Evolutionary conservation across 1,140 invertebrate genomes (phyloP).

Genomic region (Apis laboriosa): DNA sequence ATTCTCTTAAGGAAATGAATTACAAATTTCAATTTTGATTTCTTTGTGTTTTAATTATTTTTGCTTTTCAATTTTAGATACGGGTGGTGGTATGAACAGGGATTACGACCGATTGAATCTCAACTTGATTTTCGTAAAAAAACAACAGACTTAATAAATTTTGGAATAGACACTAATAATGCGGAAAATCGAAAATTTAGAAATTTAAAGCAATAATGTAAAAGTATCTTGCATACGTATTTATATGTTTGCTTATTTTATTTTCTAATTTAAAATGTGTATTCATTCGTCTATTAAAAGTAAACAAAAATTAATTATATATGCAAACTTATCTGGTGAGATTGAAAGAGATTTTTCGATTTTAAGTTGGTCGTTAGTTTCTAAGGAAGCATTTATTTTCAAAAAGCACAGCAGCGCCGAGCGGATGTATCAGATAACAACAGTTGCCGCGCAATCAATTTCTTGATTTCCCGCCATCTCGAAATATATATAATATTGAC

Average conservation of each 20-base stretch:
- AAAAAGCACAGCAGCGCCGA: neutral
- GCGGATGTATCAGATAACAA: neutral
- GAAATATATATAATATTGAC: neutral
- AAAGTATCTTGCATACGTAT: neutral
- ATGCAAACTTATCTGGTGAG: too few species aligned
- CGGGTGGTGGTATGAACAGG: slow-evolving; percentile 76
- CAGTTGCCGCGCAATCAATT: slow-evolving; percentile 17
- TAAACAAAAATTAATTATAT: neutral
- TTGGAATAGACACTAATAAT: slow-evolving; percentile 70
- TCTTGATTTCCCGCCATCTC: slow-evolving; percentile 27
- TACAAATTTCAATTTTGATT: neutral
- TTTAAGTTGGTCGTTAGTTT: too few species aligned
- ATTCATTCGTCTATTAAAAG: neutral
- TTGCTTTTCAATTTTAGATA: slow-evolving; percentile 62
- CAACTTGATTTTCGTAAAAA: slow-evolving; percentile 72
- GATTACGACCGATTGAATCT: slow-evolving; percentile 67
- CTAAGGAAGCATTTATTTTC: too few species aligned
- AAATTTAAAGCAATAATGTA: slow-evolving; percentile 28
- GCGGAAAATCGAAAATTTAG: slow-evolving; percentile 69
- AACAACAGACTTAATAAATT: slow-evolving; percentile 72
- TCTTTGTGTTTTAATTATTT: too few species aligned
- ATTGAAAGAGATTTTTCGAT: too few species aligned
- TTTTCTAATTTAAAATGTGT: neutral
- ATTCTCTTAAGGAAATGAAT: neutral
- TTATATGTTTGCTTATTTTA: neutral